These are phyloP conservation scores for Agrypnia vestita DNA, from an alignment of 1,140 invertebrate genomes.

Conservation along the genomic window DNA sequence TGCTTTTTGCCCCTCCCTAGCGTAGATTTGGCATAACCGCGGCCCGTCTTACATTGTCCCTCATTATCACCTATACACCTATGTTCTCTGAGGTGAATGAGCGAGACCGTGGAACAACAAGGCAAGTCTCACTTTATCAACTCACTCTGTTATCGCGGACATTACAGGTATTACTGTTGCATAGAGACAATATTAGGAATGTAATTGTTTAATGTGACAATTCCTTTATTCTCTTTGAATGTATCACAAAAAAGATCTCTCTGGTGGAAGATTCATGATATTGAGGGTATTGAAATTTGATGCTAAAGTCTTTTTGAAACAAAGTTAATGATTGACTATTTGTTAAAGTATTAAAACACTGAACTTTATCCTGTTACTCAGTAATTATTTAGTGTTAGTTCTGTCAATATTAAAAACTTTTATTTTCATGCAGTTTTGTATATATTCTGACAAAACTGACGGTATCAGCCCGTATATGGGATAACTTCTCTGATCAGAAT, in stretches of 20 bases:
- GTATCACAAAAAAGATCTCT: background rate
- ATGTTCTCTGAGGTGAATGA: constrained; percentile 68
- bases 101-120: constrained; percentile 72
- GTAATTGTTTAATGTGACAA: too few relatives aligned
- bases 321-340: constrained; percentile 65
- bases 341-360: too few relatives aligned
- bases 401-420: too few relatives aligned
- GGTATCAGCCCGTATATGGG: too few relatives aligned
- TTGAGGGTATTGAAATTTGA: constrained; percentile 35
- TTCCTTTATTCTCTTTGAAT: background rate
- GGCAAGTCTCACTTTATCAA: constrained; percentile 73
- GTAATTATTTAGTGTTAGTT: too few relatives aligned
- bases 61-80: constrained; percentile 74
- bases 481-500: too few relatives aligned
- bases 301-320: constrained; percentile 50
- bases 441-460: too few relatives aligned
- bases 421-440: too few relatives aligned
- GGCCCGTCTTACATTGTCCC: constrained; percentile 74
- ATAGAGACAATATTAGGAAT: background rate
- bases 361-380: too few relatives aligned
- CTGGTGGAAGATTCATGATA: background rate
- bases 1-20: constrained; percentile 75
- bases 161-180: constrained; percentile 67
- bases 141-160: constrained; percentile 69
- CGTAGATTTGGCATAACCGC: constrained; percentile 74